A percentile compares a stretch with the other conserved stretches of the same genome.
Conservation (phyloP, 2,797 vertebrate species). For the Neostethus bicornis region DNA sequence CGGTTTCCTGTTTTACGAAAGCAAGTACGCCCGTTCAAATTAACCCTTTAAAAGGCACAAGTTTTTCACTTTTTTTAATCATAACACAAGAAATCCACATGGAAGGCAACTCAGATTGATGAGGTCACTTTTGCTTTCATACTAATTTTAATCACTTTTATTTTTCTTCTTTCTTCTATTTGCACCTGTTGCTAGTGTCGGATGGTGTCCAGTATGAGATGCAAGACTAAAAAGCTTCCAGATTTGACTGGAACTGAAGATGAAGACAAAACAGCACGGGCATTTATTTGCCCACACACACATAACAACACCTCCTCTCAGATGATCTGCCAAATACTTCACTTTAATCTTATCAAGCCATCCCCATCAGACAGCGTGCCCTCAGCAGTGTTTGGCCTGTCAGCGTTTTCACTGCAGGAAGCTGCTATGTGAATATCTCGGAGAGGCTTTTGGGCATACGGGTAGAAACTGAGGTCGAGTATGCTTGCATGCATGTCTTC, state of each 20-base stretch:
- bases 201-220: constrained; percentile 54
- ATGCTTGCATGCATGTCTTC: constrained; percentile 46
- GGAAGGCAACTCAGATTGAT: too few species aligned
- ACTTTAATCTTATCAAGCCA: constrained; percentile 88
- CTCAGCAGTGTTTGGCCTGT: constrained; percentile 72
- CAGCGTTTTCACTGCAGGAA: constrained; percentile 75
- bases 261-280: constrained; percentile 40
- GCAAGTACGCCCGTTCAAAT: too few species aligned
- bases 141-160: too few species aligned
- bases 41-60: too few species aligned
- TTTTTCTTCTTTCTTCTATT: constrained; percentile 33
- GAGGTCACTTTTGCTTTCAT: too few species aligned
- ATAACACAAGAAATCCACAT: too few species aligned
- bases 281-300: constrained; percentile 18
- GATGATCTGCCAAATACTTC: constrained; percentile 80
- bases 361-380: constrained; percentile 78
- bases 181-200: constrained; percentile 39
- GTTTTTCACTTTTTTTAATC: too few species aligned
- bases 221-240: constrained; percentile 80
- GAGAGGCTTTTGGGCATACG: constrained; percentile 63
- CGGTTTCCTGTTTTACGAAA: too few species aligned
- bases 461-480: constrained; percentile 65
- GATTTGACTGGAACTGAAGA: constrained; percentile 61
- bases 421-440: constrained; percentile 47
- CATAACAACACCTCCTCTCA: constrained; percentile 54